These are phyloP conservation scores for Punctoribates punctum DNA, from an alignment of 2,888 invertebrate species.

Conservation along the genomic window DNA sequence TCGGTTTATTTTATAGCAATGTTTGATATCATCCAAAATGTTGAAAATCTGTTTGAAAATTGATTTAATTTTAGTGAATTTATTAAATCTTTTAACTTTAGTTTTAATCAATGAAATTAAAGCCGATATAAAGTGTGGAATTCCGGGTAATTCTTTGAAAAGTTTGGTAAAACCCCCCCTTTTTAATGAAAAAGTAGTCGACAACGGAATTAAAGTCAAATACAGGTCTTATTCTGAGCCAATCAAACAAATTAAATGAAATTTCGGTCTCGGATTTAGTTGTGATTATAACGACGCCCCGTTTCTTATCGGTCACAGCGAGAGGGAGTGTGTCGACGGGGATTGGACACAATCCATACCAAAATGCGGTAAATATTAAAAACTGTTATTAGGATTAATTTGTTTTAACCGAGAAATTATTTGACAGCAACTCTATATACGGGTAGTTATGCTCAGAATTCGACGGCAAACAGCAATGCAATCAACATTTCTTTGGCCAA, in stretches of 20 bases:
- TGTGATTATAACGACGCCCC: conserved; percentile 31
- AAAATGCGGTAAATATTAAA: conserved; percentile 21
- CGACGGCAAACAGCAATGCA: conserved; percentile 7
- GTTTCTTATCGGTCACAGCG: conserved; percentile 1
- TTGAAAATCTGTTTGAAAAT: not conserved
- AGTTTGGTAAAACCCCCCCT: not conserved
- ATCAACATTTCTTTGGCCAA: conserved; percentile 4
- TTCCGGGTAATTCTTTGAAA: conserved; percentile 12
- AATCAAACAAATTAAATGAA: not conserved
- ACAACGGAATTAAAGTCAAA: conserved; percentile 10
- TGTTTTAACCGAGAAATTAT: not conserved
- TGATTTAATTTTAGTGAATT: not conserved
- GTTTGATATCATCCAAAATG: too few species aligned
- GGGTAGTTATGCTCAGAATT: not conserved
- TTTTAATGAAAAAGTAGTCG: conserved; percentile 9
- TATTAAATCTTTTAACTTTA: not conserved
- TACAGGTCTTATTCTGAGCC: not conserved
- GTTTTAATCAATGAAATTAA: not conserved
- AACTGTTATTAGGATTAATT: not conserved
- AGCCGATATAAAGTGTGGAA: not conserved
- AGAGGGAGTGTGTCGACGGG: conserved; percentile 4
- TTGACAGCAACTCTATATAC: conserved; percentile 32
- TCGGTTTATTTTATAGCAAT: too few species aligned
- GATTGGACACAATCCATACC: conserved; percentile 9
- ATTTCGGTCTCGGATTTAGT: not conserved